Base-by-base conservation (phyloP, 2,888 invertebrate species). In the Liopterus haemorrhoidalis region DNA sequence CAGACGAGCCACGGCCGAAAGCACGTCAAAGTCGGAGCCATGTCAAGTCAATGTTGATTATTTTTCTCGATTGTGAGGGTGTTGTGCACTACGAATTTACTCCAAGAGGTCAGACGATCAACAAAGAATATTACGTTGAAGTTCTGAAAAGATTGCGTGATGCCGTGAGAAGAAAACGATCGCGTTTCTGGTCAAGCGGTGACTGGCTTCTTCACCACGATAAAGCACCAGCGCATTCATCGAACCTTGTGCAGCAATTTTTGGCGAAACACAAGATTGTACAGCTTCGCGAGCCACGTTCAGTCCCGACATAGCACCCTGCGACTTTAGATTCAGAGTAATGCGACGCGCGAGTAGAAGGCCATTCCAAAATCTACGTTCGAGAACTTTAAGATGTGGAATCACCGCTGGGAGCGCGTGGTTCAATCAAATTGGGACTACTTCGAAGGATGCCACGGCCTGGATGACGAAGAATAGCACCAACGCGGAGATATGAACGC, bases 161-260 rank as follows among this genome's bases (percentile, higher is more conserved):
- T 25, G 50, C 38, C 41, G 50, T 57, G 33, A 42, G 49, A 28
- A 36, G 41, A 37, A 53, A 57, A 49, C 43, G 45, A 22, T 39
- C 48, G 27, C 43, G 48, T 30, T 47, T 48, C 39, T 52, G 47
- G 51, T 25, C 35, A 19, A 48, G 41, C 15, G 35, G 46, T 19
- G 46, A 50, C 30, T 51, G 52, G 47, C 46, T 44, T 20, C 49
- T 55, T 41, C 51, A 54, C 31, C 54, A 55, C 31, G 52, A 52
- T 24, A 53, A 53, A 40, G 46, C 51, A 31, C 47, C 25, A 37
- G 22, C 37, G 25, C 49, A 37, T 37, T 22, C 37, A 22, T 22
- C 37, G 24, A 8, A 37, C 15, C 24, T 37, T 11, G 12, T 53
- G 47, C 48, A 41, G 21, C 41, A 46, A 37, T 46, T 46, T 51